Base-by-base conservation (phyloP, 2,797 vertebrate species). In the Dermochelys coriacea region DNA sequence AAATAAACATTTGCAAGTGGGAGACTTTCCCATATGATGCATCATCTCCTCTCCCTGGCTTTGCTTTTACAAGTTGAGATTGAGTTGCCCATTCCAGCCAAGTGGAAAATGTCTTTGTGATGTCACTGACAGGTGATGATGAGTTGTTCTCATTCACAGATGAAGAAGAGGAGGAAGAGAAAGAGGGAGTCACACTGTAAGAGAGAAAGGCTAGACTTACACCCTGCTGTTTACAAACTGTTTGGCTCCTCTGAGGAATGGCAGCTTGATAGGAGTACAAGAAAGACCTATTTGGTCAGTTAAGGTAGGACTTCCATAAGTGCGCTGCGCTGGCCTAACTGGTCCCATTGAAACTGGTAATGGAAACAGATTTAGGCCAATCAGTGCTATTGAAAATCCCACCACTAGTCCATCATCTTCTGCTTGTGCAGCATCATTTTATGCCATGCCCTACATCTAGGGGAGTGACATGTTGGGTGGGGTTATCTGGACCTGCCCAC, bases 1-100 rank as follows among this genome's bases (percentile, higher is more conserved):
- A 96, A 57, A 93, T 95, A 94, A 95, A 97, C 96, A 95, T 97
- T 97, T 97, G 92, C 88, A 59, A 61, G 80, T 2, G 82, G 87
- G 94, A 95, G 92, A 85, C 37, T 2, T 50, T 94, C 94, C 88
- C 64, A 25, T 82, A 51, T 55, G 81, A 88, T 0, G 0, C 21
- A 54, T n/a, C 18, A 85, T 93, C 85, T 80, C 16, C 41, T 88
- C n/a, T 88, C 29, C 12, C 37, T 0, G 12, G 6, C 51, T 91
- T 89, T 75, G 4, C 49, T 85, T 85, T 45, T 23, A 2, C 2
- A 5, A 18, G 6, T 2, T 34, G 37, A 85, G 57, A 64, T 31
- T 12, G 57, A n/a, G 34, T 88, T 82, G 25, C 21, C 34, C 57
- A 50, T 19, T 5, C n/a, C 37, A 50, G 83, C 68, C 54, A 49